Base-by-base conservation (phyloP, 1,140 invertebrate species). In the Bombyx mandarina region DNA sequence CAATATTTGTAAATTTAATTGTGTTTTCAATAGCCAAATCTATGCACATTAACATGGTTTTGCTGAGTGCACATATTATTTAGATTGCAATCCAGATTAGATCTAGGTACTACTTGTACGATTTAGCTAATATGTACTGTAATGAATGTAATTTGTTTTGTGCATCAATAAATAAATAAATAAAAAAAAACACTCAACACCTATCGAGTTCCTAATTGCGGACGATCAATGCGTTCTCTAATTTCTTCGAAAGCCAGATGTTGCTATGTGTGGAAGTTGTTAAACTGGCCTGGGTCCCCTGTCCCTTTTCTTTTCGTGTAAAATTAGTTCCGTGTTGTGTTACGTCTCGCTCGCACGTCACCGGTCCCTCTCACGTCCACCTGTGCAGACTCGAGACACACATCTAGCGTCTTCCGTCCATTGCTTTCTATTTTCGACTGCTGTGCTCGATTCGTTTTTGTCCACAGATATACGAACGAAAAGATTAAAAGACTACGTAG, bases 381-480 rank as follows among this genome's bases (percentile, higher is more conserved):
- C 79, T 83, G 50, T 35, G 82, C 67, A 66, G 60, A 66, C 54
- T 65, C 66, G 73, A 75, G 81, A 78, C 81, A 86, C 73, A 84
- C 76, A 84, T 83, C 75, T 77, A 65, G 55, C 59, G 53, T 69
- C 70, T 75, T 81, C 75, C 71, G 73, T 67, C 67, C 72, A 68
- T 57, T 84, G 77, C 83, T 86, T 86, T 86, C 81, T 86, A 86
- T 80, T 86, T 82, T 83, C 65, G 77, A 73, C 64, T 70, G 72
- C 78, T 67, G 66, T 66, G 61, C 64, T 65, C 59, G 57, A 67
- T 68, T 65, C 62, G 61, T 69, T 65, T 65, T 42, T 49, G 22
- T 48, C 35, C 43, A 42, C 26, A 52, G 43, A 52, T 26, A 35
- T 35, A 3, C 26, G 26, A 35, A 35, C 4, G 26, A 5, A 1